These are phyloP conservation scores for Crotalus adamanteus DNA, from an alignment of 2,797 vertebrate species.

Conservation along the genomic window DNA sequence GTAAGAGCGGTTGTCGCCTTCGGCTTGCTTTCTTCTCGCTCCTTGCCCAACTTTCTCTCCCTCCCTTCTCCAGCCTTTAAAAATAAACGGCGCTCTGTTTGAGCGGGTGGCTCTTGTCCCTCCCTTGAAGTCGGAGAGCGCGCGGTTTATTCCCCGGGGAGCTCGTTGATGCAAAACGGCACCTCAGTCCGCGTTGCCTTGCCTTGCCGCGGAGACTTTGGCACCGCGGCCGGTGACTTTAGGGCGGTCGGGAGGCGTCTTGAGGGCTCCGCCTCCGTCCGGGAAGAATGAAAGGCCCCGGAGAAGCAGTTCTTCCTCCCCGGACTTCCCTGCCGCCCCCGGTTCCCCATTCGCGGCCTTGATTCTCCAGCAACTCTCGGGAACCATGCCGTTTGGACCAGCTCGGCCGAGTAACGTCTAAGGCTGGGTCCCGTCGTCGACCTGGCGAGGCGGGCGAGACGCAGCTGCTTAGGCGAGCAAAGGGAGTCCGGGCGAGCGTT, in stretches of 20 bases:
- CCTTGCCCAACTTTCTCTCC: no score
- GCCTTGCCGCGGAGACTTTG: not conserved
- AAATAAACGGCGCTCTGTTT: not conserved
- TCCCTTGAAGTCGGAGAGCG: not conserved
- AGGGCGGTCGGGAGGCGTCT: not conserved
- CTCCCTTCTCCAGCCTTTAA: not conserved
- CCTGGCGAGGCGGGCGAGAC: constrained; percentile 14
- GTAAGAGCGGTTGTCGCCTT: constrained; percentile 22
- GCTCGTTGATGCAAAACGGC: not conserved
- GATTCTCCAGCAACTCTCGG: constrained; percentile 34
- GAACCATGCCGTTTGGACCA: constrained; percentile 43
- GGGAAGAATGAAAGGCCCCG: not conserved
- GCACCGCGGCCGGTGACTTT: not conserved
- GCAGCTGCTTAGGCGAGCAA: not conserved
- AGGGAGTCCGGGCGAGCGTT: constrained; percentile 10
- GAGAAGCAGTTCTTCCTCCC: constrained; percentile 29
- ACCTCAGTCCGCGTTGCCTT: no score
- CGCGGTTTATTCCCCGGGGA: not conserved
- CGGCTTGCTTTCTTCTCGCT: not conserved
- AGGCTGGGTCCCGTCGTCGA: not conserved
- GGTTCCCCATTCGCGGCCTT: constrained; percentile 4
- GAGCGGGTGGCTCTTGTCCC: not conserved
- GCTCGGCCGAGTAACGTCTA: constrained; percentile 33
- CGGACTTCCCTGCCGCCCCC: not conserved
- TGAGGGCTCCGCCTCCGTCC: not conserved